Evolutionary conservation across 2,113 vertebrate genomes (phyloP), one percentile per base, ranked within the genome.

Genomic region (Oncorhynchus clarkii): DNA sequence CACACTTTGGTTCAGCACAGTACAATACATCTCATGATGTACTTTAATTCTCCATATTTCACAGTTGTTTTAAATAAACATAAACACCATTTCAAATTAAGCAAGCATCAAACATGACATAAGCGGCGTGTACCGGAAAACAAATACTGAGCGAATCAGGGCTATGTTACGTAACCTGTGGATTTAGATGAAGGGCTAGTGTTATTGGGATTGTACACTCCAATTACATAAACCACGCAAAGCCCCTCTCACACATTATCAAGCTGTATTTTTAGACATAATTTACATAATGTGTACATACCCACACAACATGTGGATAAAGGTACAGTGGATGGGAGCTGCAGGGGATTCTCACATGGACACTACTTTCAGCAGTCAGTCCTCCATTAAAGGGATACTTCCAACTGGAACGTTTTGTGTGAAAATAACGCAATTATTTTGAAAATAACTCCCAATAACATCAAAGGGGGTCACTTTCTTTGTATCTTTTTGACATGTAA

Each of bases 161-260:
- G 39, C 83, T 76, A 39, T 26, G 76, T 90, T 90, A 90, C 76
- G 75, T 88, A 89, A 89, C 71, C 1, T 11, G 27, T 31, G 82
- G 88, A 89, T 90, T 90, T 86, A 85, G 78, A 85, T 80, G 75
- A 78, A 78, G 86, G 78, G 84, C 85, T 81, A 80, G 81, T 66
- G 76, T 85, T 82, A 80, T 80, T 83, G 81, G 82, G 73, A 82
- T 82, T 84, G 79, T 86, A 77, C 16, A 54, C 51, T 85, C 84
- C 83, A 82, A 72, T 85, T 89, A 84, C 85, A 84, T 85, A 88
- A 90, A 90, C 85, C 75, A 79, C 70, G 78, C 69, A 85, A 86
- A 86, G 74, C 75, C 78, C 49, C 75, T 68, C 82, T 85, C 79
- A 76, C 83, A 83, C 83, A 87, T 86, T 80, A 71, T 79, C 54